Evolutionary conservation across 1,140 invertebrate genomes (phyloP).

Genomic region (Acromyrmex echinatior): DNA sequence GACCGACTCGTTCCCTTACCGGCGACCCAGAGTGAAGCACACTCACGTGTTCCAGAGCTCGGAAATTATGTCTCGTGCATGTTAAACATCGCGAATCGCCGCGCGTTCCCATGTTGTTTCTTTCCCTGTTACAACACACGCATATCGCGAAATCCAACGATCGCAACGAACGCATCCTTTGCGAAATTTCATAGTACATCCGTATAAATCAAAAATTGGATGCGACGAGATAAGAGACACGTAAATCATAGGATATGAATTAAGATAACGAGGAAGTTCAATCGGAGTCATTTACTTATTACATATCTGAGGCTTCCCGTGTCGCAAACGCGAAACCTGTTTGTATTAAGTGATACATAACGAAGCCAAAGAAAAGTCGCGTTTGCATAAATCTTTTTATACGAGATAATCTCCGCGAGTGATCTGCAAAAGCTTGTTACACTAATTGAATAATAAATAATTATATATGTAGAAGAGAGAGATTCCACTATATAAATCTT

Average conservation of each 20-base stretch:
- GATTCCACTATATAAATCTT: not conserved
- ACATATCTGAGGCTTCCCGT: not conserved
- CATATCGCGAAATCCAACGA: not conserved
- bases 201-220: not conserved
- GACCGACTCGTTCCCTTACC: slow-evolving; percentile 16
- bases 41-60: slow-evolving; percentile 42
- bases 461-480: not conserved
- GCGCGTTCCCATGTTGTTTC: slow-evolving; percentile 35
- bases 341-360: slow-evolving; percentile 36
- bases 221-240: not conserved
- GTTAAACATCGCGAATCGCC: slow-evolving; percentile 54
- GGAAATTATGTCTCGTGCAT: slow-evolving; percentile 60
- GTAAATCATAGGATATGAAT: not conserved
- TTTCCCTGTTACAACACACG: slow-evolving; percentile 10
- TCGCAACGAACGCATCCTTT: not conserved
- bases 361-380: slow-evolving; percentile 5
- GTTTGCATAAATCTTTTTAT: slow-evolving; percentile 18
- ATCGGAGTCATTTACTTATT: not conserved
- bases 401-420: not conserved
- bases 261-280: slow-evolving; percentile 1
- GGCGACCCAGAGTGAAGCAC: slow-evolving; percentile 13
- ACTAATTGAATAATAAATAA: slow-evolving; percentile 43
- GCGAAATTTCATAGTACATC: not conserved
- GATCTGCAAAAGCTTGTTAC: slow-evolving; percentile 29
- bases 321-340: slow-evolving; percentile 28